These are phyloP conservation scores for Babylonia areolata DNA, from an alignment of 1,140 invertebrate species.

Conservation along the genomic window DNA sequence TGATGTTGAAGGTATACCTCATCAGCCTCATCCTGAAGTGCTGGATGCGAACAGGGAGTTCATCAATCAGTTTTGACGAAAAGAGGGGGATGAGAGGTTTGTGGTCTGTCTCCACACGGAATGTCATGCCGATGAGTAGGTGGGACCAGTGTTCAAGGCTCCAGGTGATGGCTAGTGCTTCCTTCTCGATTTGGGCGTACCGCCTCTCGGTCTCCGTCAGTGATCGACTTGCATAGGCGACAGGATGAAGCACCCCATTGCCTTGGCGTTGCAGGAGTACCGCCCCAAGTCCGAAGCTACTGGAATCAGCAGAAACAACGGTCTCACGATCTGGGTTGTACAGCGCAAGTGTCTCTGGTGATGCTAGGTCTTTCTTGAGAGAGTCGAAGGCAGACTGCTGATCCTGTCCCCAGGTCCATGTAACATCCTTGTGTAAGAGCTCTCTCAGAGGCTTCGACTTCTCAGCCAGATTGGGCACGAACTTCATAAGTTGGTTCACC, in stretches of 20 bases:
- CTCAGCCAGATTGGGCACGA: no score
- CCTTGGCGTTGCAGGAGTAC: constrained; percentile 42
- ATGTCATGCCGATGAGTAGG: constrained; percentile 74
- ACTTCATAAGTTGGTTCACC: no score
- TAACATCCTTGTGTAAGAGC: no score
- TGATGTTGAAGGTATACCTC: constrained; percentile 32
- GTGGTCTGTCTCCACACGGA: constrained; percentile 67
- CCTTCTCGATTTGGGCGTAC: constrained; percentile 78
- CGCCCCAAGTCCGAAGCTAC: constrained; percentile 51
- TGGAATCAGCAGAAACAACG: constrained; percentile 47
- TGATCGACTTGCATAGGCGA: constrained; percentile 38
- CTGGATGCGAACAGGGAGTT: constrained; percentile 42
- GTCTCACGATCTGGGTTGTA: no score
- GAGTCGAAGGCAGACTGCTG: constrained; percentile 39
- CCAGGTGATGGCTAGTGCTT: constrained; percentile 76
- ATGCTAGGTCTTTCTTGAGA: no score
- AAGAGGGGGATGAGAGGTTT: constrained; percentile 66
- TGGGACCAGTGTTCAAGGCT: constrained; percentile 77
- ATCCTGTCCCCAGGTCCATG: neutral
- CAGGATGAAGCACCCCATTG: constrained; percentile 22
- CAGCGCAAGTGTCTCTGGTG: no score
- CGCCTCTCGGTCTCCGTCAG: constrained; percentile 70
- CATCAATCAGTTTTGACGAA: constrained; percentile 40
- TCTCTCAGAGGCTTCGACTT: no score
- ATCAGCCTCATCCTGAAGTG: constrained; percentile 49